Evolutionary conservation across 2,797 vertebrate genomes (phyloP), one percentile per base, ranked within the genome.

Genomic region (Sebastes itinus): DNA sequence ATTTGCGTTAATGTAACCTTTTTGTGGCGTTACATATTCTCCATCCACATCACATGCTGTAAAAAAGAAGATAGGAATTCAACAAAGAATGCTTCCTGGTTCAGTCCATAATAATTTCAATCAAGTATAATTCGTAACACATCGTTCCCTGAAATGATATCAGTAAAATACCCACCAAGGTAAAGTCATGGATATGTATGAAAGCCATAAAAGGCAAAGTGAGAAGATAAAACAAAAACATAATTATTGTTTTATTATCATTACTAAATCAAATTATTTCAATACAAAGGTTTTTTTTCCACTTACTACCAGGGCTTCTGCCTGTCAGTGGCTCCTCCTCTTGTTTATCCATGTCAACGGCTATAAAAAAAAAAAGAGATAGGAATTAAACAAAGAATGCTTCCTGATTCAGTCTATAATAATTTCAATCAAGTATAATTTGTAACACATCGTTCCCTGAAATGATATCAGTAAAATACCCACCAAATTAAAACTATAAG

Each of bases 1-100:
- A n/a, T 35, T 13, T 25, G 32, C 9, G 2, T 55, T 18, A 9
- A 2, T n/a, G 2, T 32, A 8, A 79, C 60, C 60, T 68, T 18
- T 1, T 14, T 1, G 2, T 55, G 55, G 22, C 5, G 0, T 52
- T 7, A 1, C 23, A 20, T 64, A n/a, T 54, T 18, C 0, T 16
- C 1, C 1, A 10, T 2, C 0, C 35, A 38, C 12, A 13, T 13
- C 35, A 13, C 33, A 35, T 59, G 2, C 12, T 59, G 4, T 35
- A 35, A 46, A 23, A 54, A 32, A 16, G 4, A 22, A 33, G 2
- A 25, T 4, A 61, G 6, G 25, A 59, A 32, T 28, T 30, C 25
- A 46, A 71, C 8, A 38, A 46, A 56, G 4, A 23, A 16, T 25
- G 3, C 2, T 30, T 42, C 10, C 7, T 30, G 18, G 3, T 58